Base-by-base conservation (phyloP, 2,797 vertebrate species). In the Arrhamphus sclerolepis region DNA sequence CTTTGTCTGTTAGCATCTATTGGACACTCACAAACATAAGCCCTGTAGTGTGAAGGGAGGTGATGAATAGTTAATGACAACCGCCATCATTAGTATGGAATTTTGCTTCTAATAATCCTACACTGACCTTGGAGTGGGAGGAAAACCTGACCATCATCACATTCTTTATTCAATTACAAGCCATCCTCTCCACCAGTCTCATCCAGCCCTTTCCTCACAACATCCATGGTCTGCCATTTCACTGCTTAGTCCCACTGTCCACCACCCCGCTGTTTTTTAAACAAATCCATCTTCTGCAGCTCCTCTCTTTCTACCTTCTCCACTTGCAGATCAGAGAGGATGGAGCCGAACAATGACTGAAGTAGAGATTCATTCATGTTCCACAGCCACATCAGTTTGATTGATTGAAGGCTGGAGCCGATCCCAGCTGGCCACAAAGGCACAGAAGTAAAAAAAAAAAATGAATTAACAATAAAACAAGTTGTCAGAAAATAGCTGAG, bases 21-120 rank as follows among this genome's bases (percentile, higher is more conserved):
- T n/a, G n/a, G n/a, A n/a, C 44, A 59, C 46, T 41, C 28, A 66
- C 54, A 46, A 34, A 70, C 43, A 42, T 21, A 46, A 56, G 55
- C 40, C 22, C 20, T 59, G 38, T 46, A 78, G 56, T 50, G 31
- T 60, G 44, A 69, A 65, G 60, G 62, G 53, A 75, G 57, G 50
- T 86, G 77, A 91, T 90, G 77, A 93, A 91, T 92, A 88, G 81
- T 92, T 89, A 89, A 91, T 91, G 81, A 75, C 62, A 44, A 55
- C 55, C 66, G 18, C n/a, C 61, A 62, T 83, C 77, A 89, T 90
- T 89, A 88, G 46, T 46, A 55, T 38, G 17, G 47, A 41, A 55
- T 47, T 47, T 50, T 39, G 49, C 53, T 68, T 72, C 59, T 78
- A 72, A 86, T 87, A 73, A 76, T 82, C 73, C 46, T 26, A 63